Conservation (phyloP, 1,140 invertebrate genomes). For the Ridgeia piscesae region DNA sequence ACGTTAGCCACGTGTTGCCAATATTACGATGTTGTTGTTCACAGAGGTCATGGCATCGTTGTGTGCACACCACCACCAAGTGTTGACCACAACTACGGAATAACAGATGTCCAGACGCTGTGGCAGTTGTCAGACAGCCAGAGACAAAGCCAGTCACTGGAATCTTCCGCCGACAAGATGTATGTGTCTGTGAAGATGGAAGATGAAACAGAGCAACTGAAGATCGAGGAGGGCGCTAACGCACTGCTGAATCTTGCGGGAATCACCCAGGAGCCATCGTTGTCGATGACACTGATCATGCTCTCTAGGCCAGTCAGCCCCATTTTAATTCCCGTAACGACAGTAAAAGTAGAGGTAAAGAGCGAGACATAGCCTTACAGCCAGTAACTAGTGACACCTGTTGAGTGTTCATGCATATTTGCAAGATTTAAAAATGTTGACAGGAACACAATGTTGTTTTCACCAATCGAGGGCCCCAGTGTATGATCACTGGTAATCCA, state of each 20-base stretch:
- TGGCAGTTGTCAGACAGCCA: constrained; percentile 3
- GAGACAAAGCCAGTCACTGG: constrained; percentile 14
- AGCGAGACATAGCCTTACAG: background rate
- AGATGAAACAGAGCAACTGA: constrained; percentile 70
- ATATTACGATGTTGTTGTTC: background rate
- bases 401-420: background rate
- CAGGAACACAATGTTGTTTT: background rate
- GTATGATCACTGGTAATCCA: too few relatives aligned
- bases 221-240: constrained; percentile 78
- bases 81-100: constrained; percentile 75
- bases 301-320: too few relatives aligned
- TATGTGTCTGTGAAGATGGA: constrained; percentile 25
- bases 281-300: background rate
- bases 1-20: too few relatives aligned
- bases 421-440: background rate
- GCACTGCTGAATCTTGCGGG: constrained; percentile 75
- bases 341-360: background rate
- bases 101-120: constrained; percentile 24
- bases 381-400: background rate
- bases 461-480: background rate
- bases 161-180: background rate
- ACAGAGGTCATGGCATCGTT: background rate
- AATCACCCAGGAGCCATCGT: constrained; percentile 41
- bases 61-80: constrained; percentile 70
- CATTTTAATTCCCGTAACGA: too few relatives aligned